Evolutionary conservation across 2,113 vertebrate species (phyloP), one percentile per base, ranked within the genome.

Genomic region (Excalfactoria chinensis): DNA sequence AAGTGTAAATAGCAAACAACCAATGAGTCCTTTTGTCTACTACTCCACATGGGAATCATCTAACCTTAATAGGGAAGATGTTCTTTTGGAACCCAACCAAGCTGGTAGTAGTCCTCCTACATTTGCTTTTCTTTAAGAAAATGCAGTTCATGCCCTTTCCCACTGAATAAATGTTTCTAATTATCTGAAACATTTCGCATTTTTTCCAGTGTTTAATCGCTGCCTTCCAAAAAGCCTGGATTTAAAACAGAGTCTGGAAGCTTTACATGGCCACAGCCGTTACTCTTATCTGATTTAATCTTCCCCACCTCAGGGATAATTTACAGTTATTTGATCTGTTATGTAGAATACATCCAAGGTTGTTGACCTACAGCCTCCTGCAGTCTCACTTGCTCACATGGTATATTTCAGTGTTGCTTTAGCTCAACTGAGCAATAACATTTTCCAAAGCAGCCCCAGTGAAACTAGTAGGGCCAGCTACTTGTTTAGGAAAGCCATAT

Each of bases 111-210:
- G 49, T 82, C 63, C 59, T 60, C 71, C 73, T 59, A 18, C 51
- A 56, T 93, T 89, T 70, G 49, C 32, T 86, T 75, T 85, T 86
- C 81, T 49, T 76, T 82, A 70, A 49, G 30, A 90, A 93, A 95
- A 87, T 67, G 37, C 40, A 95, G 74, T 94, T 85, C 49, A n/a
- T 85, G 71, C 77, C 84, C 89, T 93, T 96, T 94, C 63, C 81
- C 71, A 89, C 59, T 76, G 81, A 66, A 68, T 89, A 87, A 81
- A 93, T 85, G 70, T 35, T 92, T 95, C 55, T 94, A 87, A 86
- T 93, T 90, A 95, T 79, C 32, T 66, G 55, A 82, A 92, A 90
- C 28, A 5, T 76, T 92, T 92, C 6, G 9, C 37, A 7, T 91
- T 72, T 76, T 58, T 73, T 66, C 64, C 70, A 92, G 19, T n/a